phyloP scores from a whole-genome alignment of 1,140 invertebrate genomes.

The Drosophila bocqueti region DNA sequence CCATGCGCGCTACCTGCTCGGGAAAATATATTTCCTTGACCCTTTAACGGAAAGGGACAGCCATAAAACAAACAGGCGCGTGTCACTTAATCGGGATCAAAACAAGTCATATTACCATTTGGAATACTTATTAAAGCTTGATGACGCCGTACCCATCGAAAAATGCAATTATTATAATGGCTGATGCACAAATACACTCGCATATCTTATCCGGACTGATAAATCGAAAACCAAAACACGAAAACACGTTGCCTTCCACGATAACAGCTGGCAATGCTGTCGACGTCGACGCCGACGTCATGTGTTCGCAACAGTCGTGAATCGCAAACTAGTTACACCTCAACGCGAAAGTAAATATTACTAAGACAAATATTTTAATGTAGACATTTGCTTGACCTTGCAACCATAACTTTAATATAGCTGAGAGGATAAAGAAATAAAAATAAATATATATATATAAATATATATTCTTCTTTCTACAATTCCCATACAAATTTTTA shows the following conservation, averaged over 20 bases:
- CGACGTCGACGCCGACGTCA: slow-evolving; percentile 16
- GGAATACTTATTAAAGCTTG: not conserved
- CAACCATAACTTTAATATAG: too few species aligned
- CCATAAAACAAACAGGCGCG: slow-evolving; percentile 57
- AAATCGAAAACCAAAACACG: slow-evolving; percentile 25
- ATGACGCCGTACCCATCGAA: not conserved
- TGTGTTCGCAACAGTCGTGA: slow-evolving; percentile 5
- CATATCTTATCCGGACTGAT: slow-evolving; percentile 17
- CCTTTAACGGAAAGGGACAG: slow-evolving; percentile 44
- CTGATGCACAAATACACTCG: slow-evolving; percentile 14
- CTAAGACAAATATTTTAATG: too few species aligned
- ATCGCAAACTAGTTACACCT: not conserved
- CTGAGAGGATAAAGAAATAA: too few species aligned
- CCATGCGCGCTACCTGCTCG: slow-evolving; percentile 23
- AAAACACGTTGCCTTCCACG: slow-evolving; percentile 40
- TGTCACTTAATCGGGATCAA: slow-evolving; percentile 18
- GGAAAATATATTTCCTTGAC: slow-evolving; percentile 17
- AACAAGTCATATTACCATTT: not conserved
- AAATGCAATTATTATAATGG: slow-evolving; percentile 24
- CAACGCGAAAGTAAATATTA: not conserved
- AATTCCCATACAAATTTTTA: not conserved
- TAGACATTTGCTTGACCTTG: too few species aligned
- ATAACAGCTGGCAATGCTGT: slow-evolving; percentile 55
- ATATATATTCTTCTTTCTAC: not conserved
- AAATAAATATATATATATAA: not conserved